Percentiles rank a stretch among this genome's conserved stretches.
These are phyloP conservation scores for Zingel zingel DNA, from an alignment of 2,113 vertebrate species.

Conservation along the genomic window DNA sequence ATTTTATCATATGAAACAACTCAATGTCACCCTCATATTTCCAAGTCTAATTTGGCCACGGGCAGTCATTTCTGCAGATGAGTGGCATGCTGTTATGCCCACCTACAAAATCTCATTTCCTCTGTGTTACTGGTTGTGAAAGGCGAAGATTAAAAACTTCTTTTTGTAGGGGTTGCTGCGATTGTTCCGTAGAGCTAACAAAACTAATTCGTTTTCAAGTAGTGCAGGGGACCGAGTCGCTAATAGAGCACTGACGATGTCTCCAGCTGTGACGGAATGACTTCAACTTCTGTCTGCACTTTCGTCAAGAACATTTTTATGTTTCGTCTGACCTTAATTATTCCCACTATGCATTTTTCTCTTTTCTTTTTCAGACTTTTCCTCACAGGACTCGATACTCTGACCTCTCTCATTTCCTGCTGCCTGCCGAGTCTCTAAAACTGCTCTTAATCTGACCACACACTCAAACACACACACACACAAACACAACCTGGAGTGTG, in stretches of 20 bases:
- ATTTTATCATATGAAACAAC: slow-evolving; percentile 37
- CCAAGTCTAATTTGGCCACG: slow-evolving; percentile 51
- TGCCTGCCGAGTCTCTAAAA: slow-evolving; percentile 11
- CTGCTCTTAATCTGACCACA: slow-evolving; percentile 3
- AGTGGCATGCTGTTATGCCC: slow-evolving; percentile 33
- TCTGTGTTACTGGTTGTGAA: slow-evolving; percentile 54
- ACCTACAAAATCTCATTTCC: slow-evolving; percentile 62
- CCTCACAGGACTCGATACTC: background rate
- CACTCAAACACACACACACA: background rate
- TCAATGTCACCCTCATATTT: slow-evolving; percentile 65
- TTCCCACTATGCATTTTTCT: slow-evolving; percentile 11
- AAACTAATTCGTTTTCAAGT: slow-evolving; percentile 50
- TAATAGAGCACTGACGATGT: slow-evolving; percentile 23
- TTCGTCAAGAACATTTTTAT: slow-evolving; percentile 23
- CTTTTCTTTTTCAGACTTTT: background rate
- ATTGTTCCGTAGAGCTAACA: slow-evolving; percentile 45
- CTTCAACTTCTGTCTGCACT: slow-evolving; percentile 26
- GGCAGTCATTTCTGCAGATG: slow-evolving; percentile 45
- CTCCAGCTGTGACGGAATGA: slow-evolving; percentile 45
- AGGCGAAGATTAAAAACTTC: slow-evolving; percentile 39
- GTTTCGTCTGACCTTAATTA: slow-evolving; percentile 9
- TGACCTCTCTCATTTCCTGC: slow-evolving; percentile 44
- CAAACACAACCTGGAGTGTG: background rate
- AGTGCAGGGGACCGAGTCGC: slow-evolving; percentile 1
- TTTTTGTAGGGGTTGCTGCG: background rate